These are phyloP conservation scores for Brachionus sp. DNA, from an alignment of 1,140 invertebrate species.

Conservation along the genomic window DNA sequence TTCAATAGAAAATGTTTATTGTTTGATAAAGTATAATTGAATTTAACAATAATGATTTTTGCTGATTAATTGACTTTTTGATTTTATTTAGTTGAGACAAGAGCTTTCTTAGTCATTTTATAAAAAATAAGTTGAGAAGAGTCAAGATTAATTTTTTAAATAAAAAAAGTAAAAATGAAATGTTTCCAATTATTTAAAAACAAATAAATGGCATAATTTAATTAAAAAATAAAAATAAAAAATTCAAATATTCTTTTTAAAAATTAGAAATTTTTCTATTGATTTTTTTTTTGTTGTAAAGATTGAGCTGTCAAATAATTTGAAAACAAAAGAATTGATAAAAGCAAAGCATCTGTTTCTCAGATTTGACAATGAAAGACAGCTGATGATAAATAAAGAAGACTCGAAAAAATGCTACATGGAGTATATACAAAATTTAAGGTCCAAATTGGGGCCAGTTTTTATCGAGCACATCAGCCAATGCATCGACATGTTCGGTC, in stretches of 20 bases:
- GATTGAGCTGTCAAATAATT: slow-evolving; percentile 26
- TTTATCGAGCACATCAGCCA: slow-evolving; percentile 12
- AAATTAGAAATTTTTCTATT: no score
- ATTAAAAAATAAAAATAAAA: no score
- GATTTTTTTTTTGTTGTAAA: not conserved
- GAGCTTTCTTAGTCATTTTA: no score
- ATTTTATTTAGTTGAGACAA: not conserved
- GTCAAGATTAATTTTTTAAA: not conserved
- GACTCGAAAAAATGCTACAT: slow-evolving; percentile 28
- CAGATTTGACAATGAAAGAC: not conserved
- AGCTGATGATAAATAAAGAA: slow-evolving; percentile 24
- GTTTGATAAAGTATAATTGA: no score
- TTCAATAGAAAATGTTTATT: no score
- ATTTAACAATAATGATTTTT: no score
- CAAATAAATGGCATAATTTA: no score
- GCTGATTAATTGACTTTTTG: no score
- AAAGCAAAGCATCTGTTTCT: slow-evolving; percentile 24
- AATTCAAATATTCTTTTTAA: no score
- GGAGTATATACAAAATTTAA: slow-evolving; percentile 12
- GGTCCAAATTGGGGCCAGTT: not conserved
- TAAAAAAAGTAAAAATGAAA: no score
- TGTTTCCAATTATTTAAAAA: not conserved
- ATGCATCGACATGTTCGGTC: slow-evolving; percentile 9
- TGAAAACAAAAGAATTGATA: slow-evolving; percentile 29
- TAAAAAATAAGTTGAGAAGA: not conserved